These are phyloP conservation scores for Thunnus maccoyii DNA, from an alignment of 2,113 vertebrate species.

Conservation along the genomic window DNA sequence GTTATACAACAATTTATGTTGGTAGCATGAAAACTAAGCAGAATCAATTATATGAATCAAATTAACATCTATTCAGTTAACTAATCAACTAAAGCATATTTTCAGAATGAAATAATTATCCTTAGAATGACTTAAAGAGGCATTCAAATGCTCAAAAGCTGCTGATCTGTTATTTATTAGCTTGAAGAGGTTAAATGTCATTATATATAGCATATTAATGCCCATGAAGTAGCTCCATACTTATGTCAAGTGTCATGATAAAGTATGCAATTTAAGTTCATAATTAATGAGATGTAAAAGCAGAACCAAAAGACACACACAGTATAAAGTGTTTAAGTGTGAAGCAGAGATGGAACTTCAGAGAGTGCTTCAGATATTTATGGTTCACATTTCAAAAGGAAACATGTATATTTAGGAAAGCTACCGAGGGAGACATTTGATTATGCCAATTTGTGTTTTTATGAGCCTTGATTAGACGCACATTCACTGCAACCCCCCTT, in stretches of 20 bases:
- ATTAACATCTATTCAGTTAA: not conserved
- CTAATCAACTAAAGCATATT: not conserved
- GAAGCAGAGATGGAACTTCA: not conserved
- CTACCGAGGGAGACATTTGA: slow-evolving; percentile 22
- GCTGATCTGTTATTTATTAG: not conserved
- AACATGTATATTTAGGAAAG: not conserved
- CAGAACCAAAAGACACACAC: not conserved
- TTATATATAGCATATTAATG: not conserved
- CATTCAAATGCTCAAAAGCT: not conserved
- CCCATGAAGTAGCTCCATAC: not conserved
- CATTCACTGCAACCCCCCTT: not conserved
- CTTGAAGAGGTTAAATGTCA: not conserved
- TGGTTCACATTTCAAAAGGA: slow-evolving; percentile 25
- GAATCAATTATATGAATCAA: slow-evolving; percentile 31
- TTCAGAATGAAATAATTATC: not conserved
- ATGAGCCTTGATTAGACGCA: slow-evolving; percentile 16
- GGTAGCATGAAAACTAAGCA: slow-evolving; percentile 6
- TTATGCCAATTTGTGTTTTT: slow-evolving; percentile 25
- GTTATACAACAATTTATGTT: not conserved
- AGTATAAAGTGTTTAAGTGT: not conserved
- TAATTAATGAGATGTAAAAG: not conserved
- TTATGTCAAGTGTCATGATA: not conserved
- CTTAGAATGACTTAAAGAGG: not conserved
- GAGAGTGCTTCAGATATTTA: not conserved
- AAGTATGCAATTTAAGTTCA: not conserved